These are phyloP conservation scores for Poeciliopsis turneri DNA, from an alignment of 2,797 vertebrate species.

Conservation along the genomic window DNA sequence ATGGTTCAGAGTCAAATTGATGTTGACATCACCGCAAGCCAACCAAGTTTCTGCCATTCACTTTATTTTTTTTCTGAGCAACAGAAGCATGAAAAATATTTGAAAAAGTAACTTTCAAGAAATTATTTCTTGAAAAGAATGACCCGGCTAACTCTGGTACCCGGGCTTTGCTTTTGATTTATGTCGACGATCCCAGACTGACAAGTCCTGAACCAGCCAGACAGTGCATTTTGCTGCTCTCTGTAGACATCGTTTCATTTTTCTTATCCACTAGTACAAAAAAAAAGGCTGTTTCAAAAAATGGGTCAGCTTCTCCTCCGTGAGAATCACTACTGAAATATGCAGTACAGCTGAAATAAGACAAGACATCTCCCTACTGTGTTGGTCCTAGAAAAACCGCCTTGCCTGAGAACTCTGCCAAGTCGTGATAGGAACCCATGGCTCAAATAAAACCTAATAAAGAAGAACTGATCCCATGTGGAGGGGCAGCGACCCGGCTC, in stretches of 20 bases:
- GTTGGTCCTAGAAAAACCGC: slow-evolving; percentile 64
- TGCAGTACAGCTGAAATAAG: slow-evolving; percentile 71
- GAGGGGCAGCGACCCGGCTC: slow-evolving; percentile 45
- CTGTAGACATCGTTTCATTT: slow-evolving; percentile 19
- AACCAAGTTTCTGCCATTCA: background rate
- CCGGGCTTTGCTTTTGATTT: slow-evolving; percentile 16
- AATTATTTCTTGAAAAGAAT: background rate
- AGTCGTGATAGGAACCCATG: slow-evolving; percentile 68
- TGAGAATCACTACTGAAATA: slow-evolving; percentile 70
- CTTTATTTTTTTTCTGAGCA: background rate
- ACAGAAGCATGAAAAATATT: background rate
- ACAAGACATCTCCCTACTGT: slow-evolving; percentile 66
- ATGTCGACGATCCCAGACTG: slow-evolving; percentile 4
- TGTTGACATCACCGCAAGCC: no score
- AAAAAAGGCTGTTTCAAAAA: slow-evolving; percentile 11
- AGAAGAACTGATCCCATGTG: slow-evolving; percentile 57
- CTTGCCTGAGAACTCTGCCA: slow-evolving; percentile 58
- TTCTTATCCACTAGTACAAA: slow-evolving; percentile 39
- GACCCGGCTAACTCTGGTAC: slow-evolving; percentile 3
- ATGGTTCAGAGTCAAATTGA: background rate
- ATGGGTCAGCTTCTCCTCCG: slow-evolving; percentile 70
- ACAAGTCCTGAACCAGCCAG: slow-evolving; percentile 11
- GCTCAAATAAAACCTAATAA: slow-evolving; percentile 62
- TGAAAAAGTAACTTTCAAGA: background rate
- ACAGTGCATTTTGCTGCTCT: slow-evolving; percentile 29